Evolutionary conservation across 2,797 vertebrate genomes (phyloP).

Genomic region (Coreius guichenoti): DNA sequence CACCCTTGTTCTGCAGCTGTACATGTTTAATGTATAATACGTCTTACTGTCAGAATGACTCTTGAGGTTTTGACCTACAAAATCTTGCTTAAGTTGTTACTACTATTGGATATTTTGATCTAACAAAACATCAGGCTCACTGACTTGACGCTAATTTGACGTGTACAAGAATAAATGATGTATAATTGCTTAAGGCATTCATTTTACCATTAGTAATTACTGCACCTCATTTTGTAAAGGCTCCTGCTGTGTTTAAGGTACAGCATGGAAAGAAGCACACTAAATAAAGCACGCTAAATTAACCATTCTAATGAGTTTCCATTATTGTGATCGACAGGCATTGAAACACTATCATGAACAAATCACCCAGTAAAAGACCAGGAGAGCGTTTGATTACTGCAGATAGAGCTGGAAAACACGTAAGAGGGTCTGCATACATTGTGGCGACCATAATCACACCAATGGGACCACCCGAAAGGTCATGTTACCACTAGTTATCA

Average conservation of each 20-base stretch:
- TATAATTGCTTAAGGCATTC: not conserved
- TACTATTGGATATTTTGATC: not conserved
- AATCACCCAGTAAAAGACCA: conserved; percentile 33
- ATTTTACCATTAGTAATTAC: conserved; percentile 9
- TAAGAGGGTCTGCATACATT: conserved; percentile 44
- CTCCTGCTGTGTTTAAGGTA: conserved; percentile 22
- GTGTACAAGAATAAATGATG: not conserved
- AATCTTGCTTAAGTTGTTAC: not conserved
- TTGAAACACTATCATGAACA: conserved; percentile 40
- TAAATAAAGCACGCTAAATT: conserved; percentile 37
- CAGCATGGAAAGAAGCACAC: conserved; percentile 11
- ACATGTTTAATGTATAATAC: conserved; percentile 45
- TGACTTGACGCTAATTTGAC: conserved; percentile 24
- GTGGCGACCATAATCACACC: conserved; percentile 39
- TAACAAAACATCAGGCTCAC: not conserved
- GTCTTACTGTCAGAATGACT: conserved; percentile 20
- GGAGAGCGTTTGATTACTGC: conserved; percentile 55
- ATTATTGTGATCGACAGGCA: conserved; percentile 36
- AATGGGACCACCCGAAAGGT: conserved; percentile 56
- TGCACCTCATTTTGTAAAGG: not conserved
- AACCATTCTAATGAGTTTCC: conserved; percentile 36
- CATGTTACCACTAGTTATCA: conserved; percentile 74
- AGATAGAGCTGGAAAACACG: conserved; percentile 52
- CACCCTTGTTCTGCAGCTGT: conserved; percentile 35
- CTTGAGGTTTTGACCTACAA: conserved; percentile 3